Evolutionary conservation across 2,888 invertebrate species (phyloP).

Genomic region (Aspidapion aeneum): DNA sequence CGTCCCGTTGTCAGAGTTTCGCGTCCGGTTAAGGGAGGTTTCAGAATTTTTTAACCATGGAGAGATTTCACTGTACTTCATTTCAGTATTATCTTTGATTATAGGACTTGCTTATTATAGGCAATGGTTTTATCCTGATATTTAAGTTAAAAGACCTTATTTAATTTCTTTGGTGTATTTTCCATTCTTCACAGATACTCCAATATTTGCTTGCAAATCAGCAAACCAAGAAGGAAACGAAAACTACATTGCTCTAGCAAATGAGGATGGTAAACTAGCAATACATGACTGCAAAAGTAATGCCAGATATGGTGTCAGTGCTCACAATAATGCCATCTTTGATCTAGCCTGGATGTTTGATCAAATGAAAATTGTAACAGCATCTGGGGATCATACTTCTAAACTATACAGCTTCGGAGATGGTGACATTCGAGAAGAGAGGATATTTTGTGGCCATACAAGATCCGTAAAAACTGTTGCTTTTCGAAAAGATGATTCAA

Average conservation of each 20-base stretch:
- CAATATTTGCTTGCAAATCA: conserved; percentile 79
- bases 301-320: conserved; percentile 51
- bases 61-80: too few species aligned
- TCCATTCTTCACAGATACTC: conserved; percentile 61
- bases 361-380: conserved; percentile 75
- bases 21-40: too few species aligned
- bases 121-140: too few species aligned
- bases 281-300: conserved; percentile 50
- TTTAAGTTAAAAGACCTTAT: too few species aligned
- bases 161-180: too few species aligned
- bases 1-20: too few species aligned
- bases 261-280: conserved; percentile 78
- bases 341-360: conserved; percentile 84
- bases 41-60: too few species aligned
- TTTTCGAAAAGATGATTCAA: conserved; percentile 65
- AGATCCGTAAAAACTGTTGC: conserved; percentile 80
- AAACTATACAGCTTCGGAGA: conserved; percentile 70
- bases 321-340: conserved; percentile 85
- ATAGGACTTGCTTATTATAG: too few species aligned
- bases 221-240: conserved; percentile 54
- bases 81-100: too few species aligned
- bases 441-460: conserved; percentile 71
- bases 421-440: conserved; percentile 47
- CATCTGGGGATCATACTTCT: conserved; percentile 81
- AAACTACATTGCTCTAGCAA: conserved; percentile 75